These are phyloP conservation scores for Allolobophora icterica DNA, from an alignment of 2,888 invertebrate species.

Conservation along the genomic window DNA sequence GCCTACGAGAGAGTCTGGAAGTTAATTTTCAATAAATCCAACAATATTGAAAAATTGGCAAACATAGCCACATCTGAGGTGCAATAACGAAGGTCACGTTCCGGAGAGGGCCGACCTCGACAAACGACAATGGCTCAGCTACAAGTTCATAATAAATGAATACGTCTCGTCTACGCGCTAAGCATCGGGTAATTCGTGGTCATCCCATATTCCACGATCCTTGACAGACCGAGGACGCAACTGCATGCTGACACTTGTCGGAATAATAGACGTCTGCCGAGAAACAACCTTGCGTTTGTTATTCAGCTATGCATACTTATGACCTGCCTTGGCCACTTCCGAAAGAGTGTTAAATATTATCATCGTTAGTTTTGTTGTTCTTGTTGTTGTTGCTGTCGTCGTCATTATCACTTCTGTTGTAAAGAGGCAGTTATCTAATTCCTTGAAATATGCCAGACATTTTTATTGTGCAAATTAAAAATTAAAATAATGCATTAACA, in stretches of 20 bases:
- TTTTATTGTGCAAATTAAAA: not conserved
- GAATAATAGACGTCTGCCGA: not conserved
- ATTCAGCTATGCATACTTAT: not conserved
- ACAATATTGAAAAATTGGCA: conserved; percentile 26
- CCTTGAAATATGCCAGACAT: not conserved
- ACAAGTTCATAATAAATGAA: conserved; percentile 11
- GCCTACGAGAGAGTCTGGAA: not conserved
- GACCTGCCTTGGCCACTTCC: not conserved
- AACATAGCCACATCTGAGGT: not conserved
- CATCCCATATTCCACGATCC: not conserved
- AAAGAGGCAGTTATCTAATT: not conserved
- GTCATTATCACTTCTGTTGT: not conserved
- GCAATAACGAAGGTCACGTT: conserved; percentile 19
- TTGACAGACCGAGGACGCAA: not conserved
- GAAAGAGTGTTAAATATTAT: not conserved
- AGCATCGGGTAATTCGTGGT: not conserved
- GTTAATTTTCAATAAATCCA: conserved; percentile 28
- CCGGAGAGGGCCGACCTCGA: not conserved
- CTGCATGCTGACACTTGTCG: not conserved
- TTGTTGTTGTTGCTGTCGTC: not conserved
- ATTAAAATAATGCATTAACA: not conserved
- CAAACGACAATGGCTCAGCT: not conserved
- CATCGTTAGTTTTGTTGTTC: no score
- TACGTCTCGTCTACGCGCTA: not conserved
- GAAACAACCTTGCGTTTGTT: not conserved